These are phyloP conservation scores for Polia nebulosa DNA, from an alignment of 2,888 invertebrate species.

Conservation along the genomic window DNA sequence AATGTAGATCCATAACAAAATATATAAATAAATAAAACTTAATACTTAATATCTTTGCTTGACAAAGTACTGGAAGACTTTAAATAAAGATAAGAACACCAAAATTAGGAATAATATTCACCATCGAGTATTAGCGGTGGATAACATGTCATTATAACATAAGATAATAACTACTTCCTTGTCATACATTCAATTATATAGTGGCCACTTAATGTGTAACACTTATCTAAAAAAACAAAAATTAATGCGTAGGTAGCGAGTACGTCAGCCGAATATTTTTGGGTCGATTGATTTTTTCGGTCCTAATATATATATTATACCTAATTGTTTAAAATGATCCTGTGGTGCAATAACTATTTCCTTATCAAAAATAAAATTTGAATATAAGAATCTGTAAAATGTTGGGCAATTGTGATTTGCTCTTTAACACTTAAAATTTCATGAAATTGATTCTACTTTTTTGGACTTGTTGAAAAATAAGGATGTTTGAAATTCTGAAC, in stretches of 20 bases:
- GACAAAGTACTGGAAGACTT: slow-evolving; percentile 54
- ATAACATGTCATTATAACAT: slow-evolving; percentile 49
- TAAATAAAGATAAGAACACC: slow-evolving; percentile 35
- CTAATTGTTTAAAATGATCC: slow-evolving; percentile 13
- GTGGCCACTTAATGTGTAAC: slow-evolving; percentile 46
- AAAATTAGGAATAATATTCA: slow-evolving; percentile 7
- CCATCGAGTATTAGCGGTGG: slow-evolving; percentile 24
- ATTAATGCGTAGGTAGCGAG: slow-evolving; percentile 29
- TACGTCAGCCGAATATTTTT: slow-evolving; percentile 21
- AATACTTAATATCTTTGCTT: slow-evolving; percentile 22
- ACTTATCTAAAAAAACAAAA: slow-evolving; percentile 44
- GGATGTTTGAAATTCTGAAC: background rate
- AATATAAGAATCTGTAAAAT: slow-evolving; percentile 9
- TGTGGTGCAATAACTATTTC: slow-evolving; percentile 3
- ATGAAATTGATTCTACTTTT: slow-evolving; percentile 10
- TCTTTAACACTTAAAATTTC: background rate
- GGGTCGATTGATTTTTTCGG: slow-evolving; percentile 31
- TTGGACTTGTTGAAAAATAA: background rate
- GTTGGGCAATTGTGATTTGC: background rate
- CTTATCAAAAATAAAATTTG: slow-evolving; percentile 30
- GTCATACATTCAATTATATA: slow-evolving; percentile 47
- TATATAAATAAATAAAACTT: slow-evolving; percentile 6
- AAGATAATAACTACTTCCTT: slow-evolving; percentile 60
- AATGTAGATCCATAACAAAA: background rate
- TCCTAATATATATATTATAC: too few relatives aligned